Conservation (phyloP, 2,113 vertebrate genomes). For the Mobula birostris region DNA sequence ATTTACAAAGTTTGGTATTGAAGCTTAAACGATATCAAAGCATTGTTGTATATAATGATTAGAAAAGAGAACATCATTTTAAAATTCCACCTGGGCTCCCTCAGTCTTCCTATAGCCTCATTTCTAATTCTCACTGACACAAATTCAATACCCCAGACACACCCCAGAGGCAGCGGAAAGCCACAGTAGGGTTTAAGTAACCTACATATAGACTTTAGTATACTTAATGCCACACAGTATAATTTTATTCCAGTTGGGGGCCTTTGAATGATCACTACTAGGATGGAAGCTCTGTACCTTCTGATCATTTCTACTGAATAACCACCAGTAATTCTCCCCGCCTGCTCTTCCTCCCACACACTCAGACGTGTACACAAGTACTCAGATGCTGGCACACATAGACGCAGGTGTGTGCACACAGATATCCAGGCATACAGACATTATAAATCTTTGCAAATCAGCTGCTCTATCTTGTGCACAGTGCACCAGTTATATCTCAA, state of each 20-base stretch:
- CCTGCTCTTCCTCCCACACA: not conserved
- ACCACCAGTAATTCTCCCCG: too few relatives aligned
- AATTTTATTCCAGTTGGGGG: not conserved
- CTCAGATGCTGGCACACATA: not conserved
- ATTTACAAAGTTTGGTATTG: not conserved
- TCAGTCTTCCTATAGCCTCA: not conserved
- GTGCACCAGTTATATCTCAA: too few relatives aligned
- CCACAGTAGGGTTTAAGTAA: not conserved
- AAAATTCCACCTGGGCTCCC: not conserved
- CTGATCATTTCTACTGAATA: not conserved
- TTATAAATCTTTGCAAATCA: too few relatives aligned
- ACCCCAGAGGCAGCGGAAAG: not conserved
- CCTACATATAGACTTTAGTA: not conserved
- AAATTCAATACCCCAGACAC: not conserved
- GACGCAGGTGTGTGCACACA: too few relatives aligned
- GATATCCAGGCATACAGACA: too few relatives aligned
- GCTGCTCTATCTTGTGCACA: not conserved
- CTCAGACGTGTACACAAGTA: not conserved
- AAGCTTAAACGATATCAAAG: not conserved
- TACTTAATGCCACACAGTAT: not conserved
- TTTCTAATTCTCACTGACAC: not conserved
- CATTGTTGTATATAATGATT: not conserved
- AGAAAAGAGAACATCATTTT: not conserved
- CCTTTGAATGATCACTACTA: not conserved
- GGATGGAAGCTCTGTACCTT: not conserved